Base-by-base conservation (phyloP, 2,888 invertebrate genomes). In the Aphodius sticticus region DNA sequence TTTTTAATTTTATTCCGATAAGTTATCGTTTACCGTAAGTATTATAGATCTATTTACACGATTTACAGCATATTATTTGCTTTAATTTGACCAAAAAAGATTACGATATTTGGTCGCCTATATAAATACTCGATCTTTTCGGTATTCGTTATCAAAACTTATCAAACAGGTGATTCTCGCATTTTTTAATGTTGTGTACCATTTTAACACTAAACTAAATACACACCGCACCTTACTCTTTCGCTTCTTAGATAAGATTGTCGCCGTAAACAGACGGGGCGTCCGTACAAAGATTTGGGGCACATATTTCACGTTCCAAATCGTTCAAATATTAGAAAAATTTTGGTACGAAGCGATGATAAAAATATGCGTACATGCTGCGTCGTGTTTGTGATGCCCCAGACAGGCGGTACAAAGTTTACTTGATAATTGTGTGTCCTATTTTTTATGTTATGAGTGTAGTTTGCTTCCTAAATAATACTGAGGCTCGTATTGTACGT, bases 401-500 rank as follows among this genome's bases (percentile, higher is more conserved):
- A 76, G 76, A 76, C 76, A 76, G 76, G 37, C 76, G 37, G 76
- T 76, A 76, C 76, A 76, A 76, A 76, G 76, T 76, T 76, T 76
- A 76, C 26, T 15, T 38, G 36, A 74, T 53, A 53, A 53, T 53
- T 53, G 9, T 9, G 53, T 53, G 53, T 5, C 53, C 53, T 53
- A 53, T 53, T 53, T 53, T 53, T 53, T 5, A 53, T 12, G 53
- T 53, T 53, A 12, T 53, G 53, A 0, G 53, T 53, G 12, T 53
- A 12, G 53, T 53, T 53, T 53, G 53, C 53, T 53, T 53, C 53
- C 53, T 53, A 9, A 53, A 53, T 9, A 26, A 26, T 9, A 53
- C 53, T 53, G 53, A 1, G 53, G 9, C 53, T 53, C 7, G 4
- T 53, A 53, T 53, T 53, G 7, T 53, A 53, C 53, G 53, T 53